Conservation (phyloP, 2,888 invertebrate genomes). For the Drosophila mettleri region DNA sequence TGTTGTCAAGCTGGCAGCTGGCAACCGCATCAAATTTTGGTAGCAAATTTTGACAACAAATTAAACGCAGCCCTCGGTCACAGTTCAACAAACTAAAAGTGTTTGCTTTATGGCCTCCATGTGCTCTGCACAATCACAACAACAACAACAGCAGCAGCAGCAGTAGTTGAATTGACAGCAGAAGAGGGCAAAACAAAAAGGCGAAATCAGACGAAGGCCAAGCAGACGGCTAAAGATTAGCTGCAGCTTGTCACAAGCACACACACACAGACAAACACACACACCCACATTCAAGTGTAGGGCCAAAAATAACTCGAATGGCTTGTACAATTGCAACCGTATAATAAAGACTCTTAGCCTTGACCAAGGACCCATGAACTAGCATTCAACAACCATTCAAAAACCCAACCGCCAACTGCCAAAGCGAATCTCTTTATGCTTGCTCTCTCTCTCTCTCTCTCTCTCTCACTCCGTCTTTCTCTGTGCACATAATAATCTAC, state of each 20-base stretch:
- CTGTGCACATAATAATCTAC: constrained; percentile 28
- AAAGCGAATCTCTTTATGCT: constrained; percentile 27
- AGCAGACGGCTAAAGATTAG: constrained; percentile 75
- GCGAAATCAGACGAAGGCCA: constrained; percentile 41
- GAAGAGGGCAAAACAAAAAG: constrained; percentile 52
- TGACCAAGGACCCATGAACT: constrained; percentile 72
- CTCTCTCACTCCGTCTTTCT: neutral
- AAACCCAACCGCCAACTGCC: constrained; percentile 15
- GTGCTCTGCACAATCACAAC: constrained; percentile 30
- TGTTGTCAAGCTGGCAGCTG: constrained; percentile 40
- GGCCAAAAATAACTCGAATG: constrained; percentile 70
- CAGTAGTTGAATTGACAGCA: neutral
- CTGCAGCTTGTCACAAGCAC: constrained; percentile 59
- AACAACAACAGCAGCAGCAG: neutral
- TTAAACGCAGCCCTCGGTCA: constrained; percentile 64
- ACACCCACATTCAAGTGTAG: constrained; percentile 22
- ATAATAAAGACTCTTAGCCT: constrained; percentile 69
- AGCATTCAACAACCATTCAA: constrained; percentile 18
- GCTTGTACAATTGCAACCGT: constrained; percentile 66
- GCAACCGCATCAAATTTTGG: constrained; percentile 34
- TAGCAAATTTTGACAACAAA: constrained; percentile 58
- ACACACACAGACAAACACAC: constrained; percentile 1
- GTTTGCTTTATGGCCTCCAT: constrained; percentile 72
- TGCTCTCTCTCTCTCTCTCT: neutral
- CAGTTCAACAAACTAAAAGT: constrained; percentile 78